Percentiles rank a stretch among this genome's conserved stretches.
Conservation (phyloP, 2,888 invertebrate species). For the Philopedon plagiatum region DNA sequence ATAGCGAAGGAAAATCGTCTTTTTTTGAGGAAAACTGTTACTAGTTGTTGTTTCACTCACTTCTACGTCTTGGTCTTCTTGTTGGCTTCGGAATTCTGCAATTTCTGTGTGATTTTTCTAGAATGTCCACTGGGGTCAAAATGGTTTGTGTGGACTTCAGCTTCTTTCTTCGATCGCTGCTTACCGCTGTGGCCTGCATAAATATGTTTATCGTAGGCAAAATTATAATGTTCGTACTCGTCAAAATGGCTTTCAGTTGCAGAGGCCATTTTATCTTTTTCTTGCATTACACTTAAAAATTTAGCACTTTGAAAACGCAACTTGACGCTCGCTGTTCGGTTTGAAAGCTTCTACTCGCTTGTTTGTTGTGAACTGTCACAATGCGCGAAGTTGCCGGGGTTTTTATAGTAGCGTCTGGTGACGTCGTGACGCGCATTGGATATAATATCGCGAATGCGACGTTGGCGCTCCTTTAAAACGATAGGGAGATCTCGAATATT, state of each 20-base stretch:
- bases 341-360: neutral
- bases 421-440: neutral
- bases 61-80: constrained; percentile 71
- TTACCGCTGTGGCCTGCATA: constrained; percentile 87
- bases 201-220: constrained; percentile 92
- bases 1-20: constrained; percentile 38
- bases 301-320: neutral
- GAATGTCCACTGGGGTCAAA: constrained; percentile 94
- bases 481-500: neutral
- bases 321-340: constrained; percentile 1
- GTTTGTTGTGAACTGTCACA: neutral
- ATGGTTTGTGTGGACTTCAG: constrained; percentile 90
- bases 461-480: neutral
- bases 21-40: constrained; percentile 8
- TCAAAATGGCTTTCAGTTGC: constrained; percentile 84
- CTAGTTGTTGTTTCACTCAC: constrained; percentile 17
- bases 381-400: neutral
- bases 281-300: constrained; percentile 41
- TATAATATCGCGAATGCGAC: neutral
- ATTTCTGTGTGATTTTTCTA: constrained; percentile 89
- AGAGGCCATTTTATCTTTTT: constrained; percentile 42
- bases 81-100: constrained; percentile 88
- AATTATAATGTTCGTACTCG: constrained; percentile 95
- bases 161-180: constrained; percentile 64
- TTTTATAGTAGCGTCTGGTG: constrained; percentile 9